A percentile compares a stretch with the other conserved stretches of the same genome.
These are phyloP conservation scores for Muntiacus muntjak DNA, from an alignment of 2,113 vertebrate species.

Conservation along the genomic window DNA sequence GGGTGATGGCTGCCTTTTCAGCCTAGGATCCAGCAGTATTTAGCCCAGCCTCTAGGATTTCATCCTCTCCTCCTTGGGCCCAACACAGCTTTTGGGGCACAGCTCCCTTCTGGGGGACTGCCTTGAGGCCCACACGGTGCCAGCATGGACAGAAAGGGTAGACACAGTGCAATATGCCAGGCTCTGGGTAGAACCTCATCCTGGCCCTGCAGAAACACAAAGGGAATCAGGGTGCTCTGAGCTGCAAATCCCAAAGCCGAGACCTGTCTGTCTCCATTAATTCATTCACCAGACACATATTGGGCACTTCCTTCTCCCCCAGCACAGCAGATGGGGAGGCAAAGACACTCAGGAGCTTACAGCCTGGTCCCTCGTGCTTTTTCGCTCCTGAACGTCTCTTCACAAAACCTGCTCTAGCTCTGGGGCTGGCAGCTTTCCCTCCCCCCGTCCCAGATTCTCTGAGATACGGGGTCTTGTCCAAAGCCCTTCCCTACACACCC, in stretches of 20 bases:
- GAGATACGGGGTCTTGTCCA: not conserved
- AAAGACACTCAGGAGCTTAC: not conserved
- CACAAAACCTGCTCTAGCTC: not conserved
- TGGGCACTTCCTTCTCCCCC: not conserved
- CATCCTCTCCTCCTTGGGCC: not conserved
- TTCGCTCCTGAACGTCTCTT: not conserved
- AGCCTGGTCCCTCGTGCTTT: not conserved
- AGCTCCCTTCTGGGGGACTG: not conserved
- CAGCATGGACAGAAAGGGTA: not conserved
- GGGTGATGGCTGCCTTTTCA: not conserved
- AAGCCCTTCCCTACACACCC: not conserved
- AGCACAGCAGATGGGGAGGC: not conserved
- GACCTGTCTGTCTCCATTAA: not conserved
- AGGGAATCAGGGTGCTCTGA: not conserved
- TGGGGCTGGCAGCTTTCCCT: not conserved
- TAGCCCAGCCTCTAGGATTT: not conserved
- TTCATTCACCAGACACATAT: not conserved
- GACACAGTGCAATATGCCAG: not conserved
- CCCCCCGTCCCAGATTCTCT: not conserved
- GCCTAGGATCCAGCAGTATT: not conserved
- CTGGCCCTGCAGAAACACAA: not conserved
- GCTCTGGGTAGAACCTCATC: not conserved
- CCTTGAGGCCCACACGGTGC: not conserved
- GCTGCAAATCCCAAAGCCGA: not conserved
- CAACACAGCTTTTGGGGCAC: not conserved